Base-by-base conservation (phyloP, 2,113 vertebrate species). In the Chloropsis cyanopogon region DNA sequence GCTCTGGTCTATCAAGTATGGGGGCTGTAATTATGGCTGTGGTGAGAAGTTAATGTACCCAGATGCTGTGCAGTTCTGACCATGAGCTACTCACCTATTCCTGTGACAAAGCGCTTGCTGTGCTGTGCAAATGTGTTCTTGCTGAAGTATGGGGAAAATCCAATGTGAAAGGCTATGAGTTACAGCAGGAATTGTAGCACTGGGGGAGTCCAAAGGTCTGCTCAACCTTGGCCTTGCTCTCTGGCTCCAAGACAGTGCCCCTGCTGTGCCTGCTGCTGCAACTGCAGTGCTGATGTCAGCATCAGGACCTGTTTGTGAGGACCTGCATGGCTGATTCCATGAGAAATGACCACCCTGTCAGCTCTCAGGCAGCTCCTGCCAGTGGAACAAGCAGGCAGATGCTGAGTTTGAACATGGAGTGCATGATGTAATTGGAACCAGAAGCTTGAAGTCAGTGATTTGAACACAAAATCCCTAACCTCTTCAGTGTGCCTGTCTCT, bases 301-400 rank as follows among this genome's bases (percentile, higher is more conserved):
- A 8, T 18, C 2, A 15, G 54, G 33, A 49, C 2, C 1, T 37
- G 29, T 42, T 79, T 4, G 9, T 44, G 61, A 69, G 72, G 33
- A 15, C 47, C 12, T 33, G 13, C 3, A 0, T 5, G n/a, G 23
- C 54, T 71, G 52, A 10, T 29, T 31, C 16, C 22, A 0, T 29
- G 65, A 35, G 71, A 82, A 11, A 14, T 41, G 33, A n/a, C n/a
- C 9, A 5, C 60, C 50, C 13, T 6, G 46, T 35, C 35, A 28
- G 15, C 54, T 69, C 54, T 78, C 6, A 10, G 39, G 47, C 29
- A 59, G 33, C 44, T 50, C 56, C 71, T 4, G 4, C 49, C 52
- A 47, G 39, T 41, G 53, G 29, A 64, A 46, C 16, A 37, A 53
- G 57, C 0, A 0, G 22, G 33, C 29, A 50, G 52, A 29, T 0